A percentile compares a stretch with the other conserved stretches of the same genome.
phyloP scores from a whole-genome alignment of 2,797 vertebrate species.

The Brotula barbata region DNA sequence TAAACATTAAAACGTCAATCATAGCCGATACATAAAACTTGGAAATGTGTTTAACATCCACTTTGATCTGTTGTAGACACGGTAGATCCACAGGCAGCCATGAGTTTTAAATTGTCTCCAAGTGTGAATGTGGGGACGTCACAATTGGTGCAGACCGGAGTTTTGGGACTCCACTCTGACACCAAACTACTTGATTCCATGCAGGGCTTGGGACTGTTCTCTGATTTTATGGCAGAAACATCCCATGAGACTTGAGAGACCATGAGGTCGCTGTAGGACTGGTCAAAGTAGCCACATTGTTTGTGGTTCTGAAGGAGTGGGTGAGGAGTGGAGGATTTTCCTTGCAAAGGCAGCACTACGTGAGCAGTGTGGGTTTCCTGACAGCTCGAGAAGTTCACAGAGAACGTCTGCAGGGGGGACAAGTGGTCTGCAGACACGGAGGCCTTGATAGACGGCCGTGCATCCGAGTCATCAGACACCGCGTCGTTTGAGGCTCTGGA shows the following conservation, averaged over 20 bases:
- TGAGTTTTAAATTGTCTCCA: no score
- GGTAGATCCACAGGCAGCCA: no score
- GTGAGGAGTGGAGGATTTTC: not conserved
- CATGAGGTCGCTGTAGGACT: not conserved
- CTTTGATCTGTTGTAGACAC: no score
- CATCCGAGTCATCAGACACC: not conserved
- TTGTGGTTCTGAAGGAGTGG: not conserved
- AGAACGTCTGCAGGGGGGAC: not conserved
- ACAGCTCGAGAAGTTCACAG: not conserved
- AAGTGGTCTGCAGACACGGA: not conserved
- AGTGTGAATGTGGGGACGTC: no score
- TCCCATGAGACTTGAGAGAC: not conserved
- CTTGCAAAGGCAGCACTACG: not conserved
- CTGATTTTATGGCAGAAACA: not conserved
- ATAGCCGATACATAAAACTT: no score
- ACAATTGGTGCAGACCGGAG: no score
- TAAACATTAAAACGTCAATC: not conserved
- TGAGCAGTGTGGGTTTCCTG: not conserved
- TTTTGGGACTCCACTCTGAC: not conserved
- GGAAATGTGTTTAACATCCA: no score
- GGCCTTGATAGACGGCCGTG: not conserved
- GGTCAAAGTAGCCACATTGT: not conserved
- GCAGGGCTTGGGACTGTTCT: not conserved
- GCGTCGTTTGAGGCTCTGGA: conserved; percentile 21
- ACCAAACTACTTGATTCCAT: not conserved